Percentiles rank a stretch among this genome's conserved stretches.
Evolutionary conservation across 2,888 invertebrate genomes (phyloP).

Genomic region (Emesis furor): DNA sequence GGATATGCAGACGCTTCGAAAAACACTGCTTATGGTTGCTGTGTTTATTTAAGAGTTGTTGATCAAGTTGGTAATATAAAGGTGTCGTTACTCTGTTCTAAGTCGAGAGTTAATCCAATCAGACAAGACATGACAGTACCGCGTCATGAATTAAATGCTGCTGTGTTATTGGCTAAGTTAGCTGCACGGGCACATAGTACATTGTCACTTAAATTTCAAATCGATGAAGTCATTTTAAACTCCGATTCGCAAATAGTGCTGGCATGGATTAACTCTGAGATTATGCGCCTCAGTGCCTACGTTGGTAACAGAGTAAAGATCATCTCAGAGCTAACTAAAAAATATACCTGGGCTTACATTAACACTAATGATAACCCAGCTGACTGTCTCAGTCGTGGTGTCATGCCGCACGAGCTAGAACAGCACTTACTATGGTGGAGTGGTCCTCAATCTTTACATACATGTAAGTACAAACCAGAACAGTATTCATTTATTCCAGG

Average conservation of each 20-base stretch:
- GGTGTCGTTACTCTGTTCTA: slow-evolving; percentile 22
- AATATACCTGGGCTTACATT: neutral
- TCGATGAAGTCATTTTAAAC: slow-evolving; percentile 27
- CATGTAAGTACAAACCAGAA: neutral
- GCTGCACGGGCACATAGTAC: slow-evolving; percentile 29
- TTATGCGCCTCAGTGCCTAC: neutral
- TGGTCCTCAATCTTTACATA: neutral
- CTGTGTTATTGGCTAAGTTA: slow-evolving; percentile 49
- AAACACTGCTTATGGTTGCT: slow-evolving; percentile 54
- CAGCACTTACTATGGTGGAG: neutral
- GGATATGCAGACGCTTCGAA: slow-evolving; percentile 37
- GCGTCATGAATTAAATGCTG: slow-evolving; percentile 58
- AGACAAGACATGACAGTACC: slow-evolving; percentile 38
- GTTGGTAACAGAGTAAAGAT: neutral
- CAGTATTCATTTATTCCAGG: neutral
- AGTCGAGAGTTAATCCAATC: slow-evolving; percentile 59
- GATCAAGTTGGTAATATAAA: neutral
- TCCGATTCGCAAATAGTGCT: neutral
- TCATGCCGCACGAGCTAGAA: neutral
- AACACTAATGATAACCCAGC: neutral
- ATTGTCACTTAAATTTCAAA: slow-evolving; percentile 20
- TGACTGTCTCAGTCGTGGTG: neutral
- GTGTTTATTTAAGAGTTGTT: slow-evolving; percentile 28
- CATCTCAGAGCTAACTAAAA: neutral
- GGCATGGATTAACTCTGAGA: neutral